Conservation (phyloP, 2,797 vertebrate genomes). For the Odontamblyopus lacepedii region DNA sequence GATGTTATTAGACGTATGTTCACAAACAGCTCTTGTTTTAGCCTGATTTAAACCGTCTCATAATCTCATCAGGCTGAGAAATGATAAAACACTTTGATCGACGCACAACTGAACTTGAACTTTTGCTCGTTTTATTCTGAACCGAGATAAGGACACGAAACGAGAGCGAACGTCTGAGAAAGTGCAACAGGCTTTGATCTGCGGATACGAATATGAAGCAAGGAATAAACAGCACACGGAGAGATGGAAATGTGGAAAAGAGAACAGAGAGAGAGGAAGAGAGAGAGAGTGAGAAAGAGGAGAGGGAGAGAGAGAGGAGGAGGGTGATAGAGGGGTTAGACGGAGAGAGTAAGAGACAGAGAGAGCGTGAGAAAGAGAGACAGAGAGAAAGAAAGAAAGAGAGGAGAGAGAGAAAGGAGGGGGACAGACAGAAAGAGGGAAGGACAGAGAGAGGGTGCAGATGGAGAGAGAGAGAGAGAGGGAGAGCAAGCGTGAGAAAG, state of each 20-base stretch:
- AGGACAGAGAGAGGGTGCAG: too few species aligned
- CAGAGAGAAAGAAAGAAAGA: too few species aligned
- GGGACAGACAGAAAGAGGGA: too few species aligned
- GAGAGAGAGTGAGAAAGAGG: not conserved
- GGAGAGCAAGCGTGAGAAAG: too few species aligned
- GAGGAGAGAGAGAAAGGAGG: too few species aligned
- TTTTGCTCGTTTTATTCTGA: conserved; percentile 1
- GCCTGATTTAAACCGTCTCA: not conserved
- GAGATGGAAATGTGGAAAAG: conserved; percentile 35
- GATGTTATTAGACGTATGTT: too few species aligned
- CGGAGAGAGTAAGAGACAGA: too few species aligned
- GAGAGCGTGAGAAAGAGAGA: too few species aligned
- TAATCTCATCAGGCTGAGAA: too few species aligned
- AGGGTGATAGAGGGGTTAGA: too few species aligned
- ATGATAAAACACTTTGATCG: not conserved
- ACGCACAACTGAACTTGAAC: conserved; percentile 21
- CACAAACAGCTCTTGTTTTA: not conserved
- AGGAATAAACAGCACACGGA: conserved; percentile 24
- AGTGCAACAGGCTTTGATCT: conserved; percentile 9
- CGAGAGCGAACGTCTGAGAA: conserved; percentile 8
- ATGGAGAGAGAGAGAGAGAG: too few species aligned
- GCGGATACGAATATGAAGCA: conserved; percentile 36
- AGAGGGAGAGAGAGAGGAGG: conserved; percentile 16
- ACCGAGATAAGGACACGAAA: not conserved
- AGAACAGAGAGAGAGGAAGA: not conserved